These are phyloP conservation scores for Elmis aenea DNA, from an alignment of 2,888 invertebrate species.

Conservation along the genomic window DNA sequence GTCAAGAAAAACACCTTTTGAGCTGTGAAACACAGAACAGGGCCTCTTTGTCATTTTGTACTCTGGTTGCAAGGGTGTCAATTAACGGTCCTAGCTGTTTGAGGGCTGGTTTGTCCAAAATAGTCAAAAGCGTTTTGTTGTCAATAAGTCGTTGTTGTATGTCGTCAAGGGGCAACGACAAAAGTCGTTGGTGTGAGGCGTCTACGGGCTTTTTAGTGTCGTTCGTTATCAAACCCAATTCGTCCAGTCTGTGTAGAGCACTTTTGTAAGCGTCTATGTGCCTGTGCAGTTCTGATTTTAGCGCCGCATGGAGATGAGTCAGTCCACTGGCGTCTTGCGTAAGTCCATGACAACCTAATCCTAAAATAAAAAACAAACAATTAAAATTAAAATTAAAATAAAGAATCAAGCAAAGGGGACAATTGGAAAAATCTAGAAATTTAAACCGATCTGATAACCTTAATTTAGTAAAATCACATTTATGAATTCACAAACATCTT, in stretches of 20 bases:
- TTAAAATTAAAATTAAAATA: no score
- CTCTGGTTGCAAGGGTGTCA: conserved; percentile 67
- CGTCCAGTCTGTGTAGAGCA: conserved; percentile 81
- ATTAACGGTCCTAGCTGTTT: conserved; percentile 68
- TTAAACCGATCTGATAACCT: background rate
- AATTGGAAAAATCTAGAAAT: conserved; percentile 15
- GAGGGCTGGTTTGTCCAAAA: conserved; percentile 75
- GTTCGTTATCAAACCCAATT: conserved; percentile 56
- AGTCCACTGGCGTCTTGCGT: conserved; percentile 61
- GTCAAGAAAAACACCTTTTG: conserved; percentile 42
- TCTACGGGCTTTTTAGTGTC: conserved; percentile 61
- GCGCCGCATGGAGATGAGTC: conserved; percentile 75
- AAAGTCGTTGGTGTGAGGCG: conserved; percentile 83
- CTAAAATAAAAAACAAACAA: no score
- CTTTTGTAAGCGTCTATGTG: conserved; percentile 82
- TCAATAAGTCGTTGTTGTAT: conserved; percentile 87
- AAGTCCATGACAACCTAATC: conserved; percentile 81
- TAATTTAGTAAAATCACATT: no score
- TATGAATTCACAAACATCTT: no score
- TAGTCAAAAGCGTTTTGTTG: conserved; percentile 83
- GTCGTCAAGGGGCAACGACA: conserved; percentile 78
- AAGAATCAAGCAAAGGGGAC: no score
- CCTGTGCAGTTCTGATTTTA: conserved; percentile 77
- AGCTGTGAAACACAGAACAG: conserved; percentile 67
- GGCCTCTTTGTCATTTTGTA: conserved; percentile 88